phyloP scores from a whole-genome alignment of 2,113 vertebrate genomes.

The Tachysurus fulvidraco region DNA sequence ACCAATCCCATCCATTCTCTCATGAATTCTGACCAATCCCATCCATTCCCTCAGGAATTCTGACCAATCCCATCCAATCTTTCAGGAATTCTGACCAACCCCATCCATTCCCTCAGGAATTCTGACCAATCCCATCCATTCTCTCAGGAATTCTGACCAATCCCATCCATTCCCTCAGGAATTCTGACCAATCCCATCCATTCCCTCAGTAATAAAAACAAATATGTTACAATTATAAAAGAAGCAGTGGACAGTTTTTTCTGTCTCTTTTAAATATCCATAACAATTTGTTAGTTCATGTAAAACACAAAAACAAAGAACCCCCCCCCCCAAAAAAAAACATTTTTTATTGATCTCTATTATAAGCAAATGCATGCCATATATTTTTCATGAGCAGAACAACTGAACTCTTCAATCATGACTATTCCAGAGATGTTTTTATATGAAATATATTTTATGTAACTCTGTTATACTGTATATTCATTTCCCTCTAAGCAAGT shows the following conservation, averaged over 20 bases:
- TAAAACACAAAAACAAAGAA: not conserved
- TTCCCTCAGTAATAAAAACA: not conserved
- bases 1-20: not conserved
- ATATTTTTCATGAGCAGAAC: not conserved
- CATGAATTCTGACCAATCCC: not conserved
- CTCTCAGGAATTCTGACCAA: not conserved
- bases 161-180: not conserved
- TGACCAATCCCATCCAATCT: not conserved
- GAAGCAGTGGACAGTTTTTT: not conserved
- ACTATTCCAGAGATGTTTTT: not conserved
- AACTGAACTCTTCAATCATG: not conserved
- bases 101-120: not conserved
- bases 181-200: not conserved
- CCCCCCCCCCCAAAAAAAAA: no score
- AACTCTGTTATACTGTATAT: not conserved
- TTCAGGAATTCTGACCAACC: not conserved
- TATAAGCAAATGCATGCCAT: not conserved
- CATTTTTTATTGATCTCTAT: no score
- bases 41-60: not conserved
- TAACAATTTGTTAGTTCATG: no score
- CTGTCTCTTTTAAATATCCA: not conserved
- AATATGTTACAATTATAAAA: not conserved
- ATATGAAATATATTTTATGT: not conserved
- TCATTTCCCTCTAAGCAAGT: conserved; percentile 1
- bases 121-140: not conserved